phyloP scores from a whole-genome alignment of 2,797 vertebrate genomes.

The Poeciliopsis presidionis region DNA sequence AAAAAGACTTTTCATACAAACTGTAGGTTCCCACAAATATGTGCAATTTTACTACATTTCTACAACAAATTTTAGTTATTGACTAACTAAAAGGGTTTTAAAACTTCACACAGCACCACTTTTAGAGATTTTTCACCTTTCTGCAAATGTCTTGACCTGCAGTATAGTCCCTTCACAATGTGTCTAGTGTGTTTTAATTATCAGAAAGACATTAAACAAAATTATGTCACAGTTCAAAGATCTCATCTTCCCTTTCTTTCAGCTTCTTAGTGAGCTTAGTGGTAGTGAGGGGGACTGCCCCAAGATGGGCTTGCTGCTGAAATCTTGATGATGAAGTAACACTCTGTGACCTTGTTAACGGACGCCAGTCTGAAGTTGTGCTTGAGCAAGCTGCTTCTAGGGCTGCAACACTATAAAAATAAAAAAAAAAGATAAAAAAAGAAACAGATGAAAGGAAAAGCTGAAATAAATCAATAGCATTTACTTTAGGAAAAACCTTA shows the following conservation, averaged over 20 bases:
- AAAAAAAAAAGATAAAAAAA: background rate
- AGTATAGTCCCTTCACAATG: background rate
- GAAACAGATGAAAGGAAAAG: background rate
- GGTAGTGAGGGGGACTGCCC: slow-evolving; percentile 82
- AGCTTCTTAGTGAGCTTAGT: slow-evolving; percentile 82
- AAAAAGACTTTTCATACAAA: slow-evolving; percentile 2
- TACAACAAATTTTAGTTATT: background rate
- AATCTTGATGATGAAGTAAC: slow-evolving; percentile 36
- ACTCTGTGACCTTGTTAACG: slow-evolving; percentile 56
- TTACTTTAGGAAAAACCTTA: background rate
- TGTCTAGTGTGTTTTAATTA: slow-evolving; percentile 14
- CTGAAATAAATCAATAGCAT: background rate
- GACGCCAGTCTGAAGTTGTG: slow-evolving; percentile 33
- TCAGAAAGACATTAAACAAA: background rate
- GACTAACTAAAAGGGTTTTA: background rate
- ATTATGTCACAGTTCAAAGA: slow-evolving; percentile 88
- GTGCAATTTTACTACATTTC: slow-evolving; percentile 7
- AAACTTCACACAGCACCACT: slow-evolving; percentile 19
- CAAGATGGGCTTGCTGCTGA: slow-evolving; percentile 75
- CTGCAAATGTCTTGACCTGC: background rate
- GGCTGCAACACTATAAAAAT: slow-evolving; percentile 62
- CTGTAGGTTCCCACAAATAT: slow-evolving; percentile 22
- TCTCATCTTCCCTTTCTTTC: slow-evolving; percentile 88
- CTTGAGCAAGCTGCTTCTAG: slow-evolving; percentile 59
- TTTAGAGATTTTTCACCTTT: slow-evolving; percentile 1